These are phyloP conservation scores for Tarsius wallacei DNA, from an alignment of 2,797 vertebrate genomes.

Conservation along the genomic window DNA sequence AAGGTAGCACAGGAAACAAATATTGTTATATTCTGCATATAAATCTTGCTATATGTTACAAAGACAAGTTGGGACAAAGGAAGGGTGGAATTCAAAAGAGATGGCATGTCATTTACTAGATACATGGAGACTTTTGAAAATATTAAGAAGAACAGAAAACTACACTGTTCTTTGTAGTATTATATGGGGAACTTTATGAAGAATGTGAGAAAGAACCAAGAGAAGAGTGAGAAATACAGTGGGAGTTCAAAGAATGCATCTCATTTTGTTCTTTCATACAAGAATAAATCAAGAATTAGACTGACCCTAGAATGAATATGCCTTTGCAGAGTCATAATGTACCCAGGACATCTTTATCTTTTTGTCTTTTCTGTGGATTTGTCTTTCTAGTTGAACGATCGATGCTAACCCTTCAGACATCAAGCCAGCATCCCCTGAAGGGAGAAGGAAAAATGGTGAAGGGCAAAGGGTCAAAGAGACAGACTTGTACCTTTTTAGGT, in stretches of 20 bases:
- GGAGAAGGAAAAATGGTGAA: not conserved
- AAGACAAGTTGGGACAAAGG: not conserved
- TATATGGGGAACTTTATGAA: not conserved
- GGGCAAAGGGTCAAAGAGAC: not conserved
- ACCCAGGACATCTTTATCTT: not conserved
- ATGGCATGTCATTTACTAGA: not conserved
- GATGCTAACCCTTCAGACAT: not conserved
- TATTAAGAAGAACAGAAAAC: not conserved
- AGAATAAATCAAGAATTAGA: not conserved
- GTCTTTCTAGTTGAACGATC: not conserved
- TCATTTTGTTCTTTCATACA: not conserved
- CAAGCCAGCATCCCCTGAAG: not conserved
- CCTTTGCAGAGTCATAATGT: not conserved
- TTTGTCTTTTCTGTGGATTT: not conserved
- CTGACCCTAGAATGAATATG: not conserved
- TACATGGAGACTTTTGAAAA: not conserved
- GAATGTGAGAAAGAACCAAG: not conserved
- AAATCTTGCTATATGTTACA: not conserved
- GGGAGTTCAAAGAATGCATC: not conserved
- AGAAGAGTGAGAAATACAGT: accelerated
- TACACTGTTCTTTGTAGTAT: not conserved
- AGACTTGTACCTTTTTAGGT: not conserved
- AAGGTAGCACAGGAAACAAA: not conserved
- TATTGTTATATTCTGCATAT: not conserved
- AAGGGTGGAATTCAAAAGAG: not conserved